phyloP scores from a whole-genome alignment of 2,888 invertebrate species.

The Plagodis pulveraria region DNA sequence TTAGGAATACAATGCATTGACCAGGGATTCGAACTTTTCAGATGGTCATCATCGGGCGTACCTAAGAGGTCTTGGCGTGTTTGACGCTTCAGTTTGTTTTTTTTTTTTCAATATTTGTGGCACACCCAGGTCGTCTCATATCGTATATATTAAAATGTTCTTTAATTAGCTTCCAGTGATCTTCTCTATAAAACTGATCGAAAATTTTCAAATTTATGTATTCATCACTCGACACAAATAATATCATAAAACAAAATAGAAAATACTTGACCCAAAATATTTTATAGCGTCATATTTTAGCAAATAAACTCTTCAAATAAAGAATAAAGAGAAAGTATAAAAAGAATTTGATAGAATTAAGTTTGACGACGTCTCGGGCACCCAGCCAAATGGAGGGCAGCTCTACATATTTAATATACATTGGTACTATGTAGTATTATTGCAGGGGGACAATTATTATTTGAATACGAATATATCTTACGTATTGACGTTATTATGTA shows the following conservation, averaged over 20 bases:
- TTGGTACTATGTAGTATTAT: neutral
- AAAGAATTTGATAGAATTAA: slow-evolving; percentile 35
- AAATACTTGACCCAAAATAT: slow-evolving; percentile 9
- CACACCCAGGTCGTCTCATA: too few relatives aligned
- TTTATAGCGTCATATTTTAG: slow-evolving; percentile 10
- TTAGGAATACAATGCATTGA: too few relatives aligned
- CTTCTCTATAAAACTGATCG: too few relatives aligned
- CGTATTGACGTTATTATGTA: too few relatives aligned
- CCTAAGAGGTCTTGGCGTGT: too few relatives aligned
- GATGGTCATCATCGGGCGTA: too few relatives aligned
- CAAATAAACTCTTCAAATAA: slow-evolving; percentile 24
- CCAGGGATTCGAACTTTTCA: too few relatives aligned
- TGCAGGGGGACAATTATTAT: neutral
- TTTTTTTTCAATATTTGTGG: too few relatives aligned
- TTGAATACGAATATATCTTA: slow-evolving; percentile 5
- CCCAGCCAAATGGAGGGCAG: slow-evolving; percentile 34
- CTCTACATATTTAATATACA: slow-evolving; percentile 8
- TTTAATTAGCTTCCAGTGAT: too few relatives aligned
- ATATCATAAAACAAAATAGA: slow-evolving; percentile 1
- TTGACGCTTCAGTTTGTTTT: neutral
- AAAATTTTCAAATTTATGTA: neutral
- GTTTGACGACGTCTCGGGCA: slow-evolving; percentile 27
- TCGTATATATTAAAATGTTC: too few relatives aligned
- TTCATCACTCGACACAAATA: neutral
- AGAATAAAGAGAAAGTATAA: slow-evolving; percentile 16